These are phyloP conservation scores for Iguana delicatissima DNA, from an alignment of 2,797 vertebrate genomes.

Conservation along the genomic window DNA sequence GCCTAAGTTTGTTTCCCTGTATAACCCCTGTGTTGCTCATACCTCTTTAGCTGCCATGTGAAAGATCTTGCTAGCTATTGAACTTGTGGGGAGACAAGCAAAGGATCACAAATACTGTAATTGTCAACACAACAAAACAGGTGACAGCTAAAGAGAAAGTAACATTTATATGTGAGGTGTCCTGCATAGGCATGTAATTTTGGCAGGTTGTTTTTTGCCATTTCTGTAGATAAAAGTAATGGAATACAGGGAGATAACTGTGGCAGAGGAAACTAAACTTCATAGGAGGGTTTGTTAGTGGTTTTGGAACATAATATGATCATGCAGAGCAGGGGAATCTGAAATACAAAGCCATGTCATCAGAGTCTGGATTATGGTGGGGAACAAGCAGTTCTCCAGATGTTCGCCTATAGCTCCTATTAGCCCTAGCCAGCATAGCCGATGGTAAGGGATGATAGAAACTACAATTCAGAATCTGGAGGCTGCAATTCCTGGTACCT, in stretches of 20 bases:
- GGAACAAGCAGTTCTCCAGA: neutral
- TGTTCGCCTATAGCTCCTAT: neutral
- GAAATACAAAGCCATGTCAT: neutral
- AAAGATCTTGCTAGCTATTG: neutral
- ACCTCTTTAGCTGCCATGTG: neutral
- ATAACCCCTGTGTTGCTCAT: neutral
- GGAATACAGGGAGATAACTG: neutral
- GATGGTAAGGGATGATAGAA: neutral
- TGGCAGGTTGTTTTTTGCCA: neutral
- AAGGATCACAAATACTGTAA: neutral
- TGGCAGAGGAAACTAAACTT: neutral
- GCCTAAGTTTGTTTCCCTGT: conserved; percentile 17
- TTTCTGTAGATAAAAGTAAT: neutral
- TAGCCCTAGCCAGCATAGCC: neutral
- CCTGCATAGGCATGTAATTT: neutral
- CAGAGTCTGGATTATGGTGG: neutral
- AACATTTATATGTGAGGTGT: neutral
- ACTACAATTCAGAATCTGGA: neutral
- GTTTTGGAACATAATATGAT: neutral
- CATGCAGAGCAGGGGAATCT: neutral
- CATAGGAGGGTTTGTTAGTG: neutral
- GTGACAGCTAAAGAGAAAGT: neutral
- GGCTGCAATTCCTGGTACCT: neutral
- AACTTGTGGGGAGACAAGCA: neutral
- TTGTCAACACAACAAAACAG: neutral